Base-by-base conservation (phyloP, 2,888 invertebrate species). In the Coenonympha glycerion region DNA sequence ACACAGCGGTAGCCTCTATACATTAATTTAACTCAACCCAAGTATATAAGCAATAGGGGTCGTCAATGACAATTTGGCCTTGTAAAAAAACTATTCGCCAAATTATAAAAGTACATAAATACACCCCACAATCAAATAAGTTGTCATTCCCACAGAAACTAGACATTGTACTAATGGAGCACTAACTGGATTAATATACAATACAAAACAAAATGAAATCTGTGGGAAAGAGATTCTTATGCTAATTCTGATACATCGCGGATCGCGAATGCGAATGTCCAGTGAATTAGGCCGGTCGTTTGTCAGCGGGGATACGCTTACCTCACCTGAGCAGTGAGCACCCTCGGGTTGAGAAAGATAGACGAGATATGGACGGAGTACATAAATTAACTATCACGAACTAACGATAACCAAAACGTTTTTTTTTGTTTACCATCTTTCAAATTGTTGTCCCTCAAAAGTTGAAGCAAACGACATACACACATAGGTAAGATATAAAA, bases 161-260 rank as follows among this genome's bases (percentile, higher is more conserved):
- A 55, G 49, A 49, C 40, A 45, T 40, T 37, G 24, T 47, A 31
- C 33, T 18, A 52, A 55, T 58, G 57, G 59, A 64, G 36, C 42
- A 19, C 33, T 28, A 52, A 53, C 59, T 57, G 61, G 62, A 63
- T 61, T 66, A 64, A 62, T 64, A 58, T 55, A 51, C 48, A 56
- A 58, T 57, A 55, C 54, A 55, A 60, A 75, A 74, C 74, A 70
- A 71, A 55, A 58, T 61, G 56, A 55, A 55, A 53, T 64, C 70
- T 81, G 81, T 83, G 84, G 71, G 82, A 84, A 83, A 55, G 65
- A 55, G 60, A 79, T 79, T 83, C 76, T 79, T 79, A 85, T 85
- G 85, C 62, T 71, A 84, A 85, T 84, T 54, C 56, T 68, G 63
- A 73, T 77, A 75, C 71, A 69, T 79, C 73, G 79, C 79, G 60